A percentile compares a stretch with the other conserved stretches of the same genome.
phyloP scores from a whole-genome alignment of 2,888 invertebrate genomes.

The Macroteleia sp. region DNA sequence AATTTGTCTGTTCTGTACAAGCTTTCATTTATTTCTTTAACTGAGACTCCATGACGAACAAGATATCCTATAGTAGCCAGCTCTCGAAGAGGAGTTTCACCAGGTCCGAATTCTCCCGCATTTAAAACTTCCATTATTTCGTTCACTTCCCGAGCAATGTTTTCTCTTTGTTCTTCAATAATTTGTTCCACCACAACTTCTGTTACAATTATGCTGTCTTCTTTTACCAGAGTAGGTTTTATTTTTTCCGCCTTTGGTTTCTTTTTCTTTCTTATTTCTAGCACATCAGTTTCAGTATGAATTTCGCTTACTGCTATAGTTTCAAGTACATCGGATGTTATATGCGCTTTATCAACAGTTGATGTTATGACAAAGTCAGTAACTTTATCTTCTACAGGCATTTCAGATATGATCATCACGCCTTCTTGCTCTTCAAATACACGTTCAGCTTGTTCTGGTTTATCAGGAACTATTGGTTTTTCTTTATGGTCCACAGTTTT shows the following conservation, averaged over 20 bases:
- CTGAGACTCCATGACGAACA: slow-evolving; percentile 90
- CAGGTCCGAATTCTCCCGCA: slow-evolving; percentile 91
- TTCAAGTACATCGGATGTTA: slow-evolving; percentile 82
- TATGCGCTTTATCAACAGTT: slow-evolving; percentile 72
- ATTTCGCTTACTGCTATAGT: slow-evolving; percentile 86
- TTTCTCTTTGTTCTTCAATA: slow-evolving; percentile 86
- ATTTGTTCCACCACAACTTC: slow-evolving; percentile 85
- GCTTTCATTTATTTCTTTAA: slow-evolving; percentile 89
- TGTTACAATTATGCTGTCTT: slow-evolving; percentile 82
- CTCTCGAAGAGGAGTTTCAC: slow-evolving; percentile 91
- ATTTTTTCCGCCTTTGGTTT: slow-evolving; percentile 78
- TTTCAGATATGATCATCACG: slow-evolving; percentile 78
- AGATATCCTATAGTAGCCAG: slow-evolving; percentile 92
- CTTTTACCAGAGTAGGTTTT: slow-evolving; percentile 67
- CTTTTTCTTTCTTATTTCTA: slow-evolving; percentile 83
- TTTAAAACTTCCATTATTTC: slow-evolving; percentile 90
- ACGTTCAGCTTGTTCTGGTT: slow-evolving; percentile 84
- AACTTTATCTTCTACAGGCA: slow-evolving; percentile 75
- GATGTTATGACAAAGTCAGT: slow-evolving; percentile 75
- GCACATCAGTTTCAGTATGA: slow-evolving; percentile 85
- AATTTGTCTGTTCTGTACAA: slow-evolving; percentile 91
- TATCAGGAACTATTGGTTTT: slow-evolving; percentile 80
- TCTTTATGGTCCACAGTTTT: slow-evolving; percentile 87
- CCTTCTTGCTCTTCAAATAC: slow-evolving; percentile 85
- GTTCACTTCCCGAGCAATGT: slow-evolving; percentile 89